Evolutionary conservation across 2,113 vertebrate genomes (phyloP), one percentile per base, ranked within the genome.

Genomic region (Thymallus thymallus): DNA sequence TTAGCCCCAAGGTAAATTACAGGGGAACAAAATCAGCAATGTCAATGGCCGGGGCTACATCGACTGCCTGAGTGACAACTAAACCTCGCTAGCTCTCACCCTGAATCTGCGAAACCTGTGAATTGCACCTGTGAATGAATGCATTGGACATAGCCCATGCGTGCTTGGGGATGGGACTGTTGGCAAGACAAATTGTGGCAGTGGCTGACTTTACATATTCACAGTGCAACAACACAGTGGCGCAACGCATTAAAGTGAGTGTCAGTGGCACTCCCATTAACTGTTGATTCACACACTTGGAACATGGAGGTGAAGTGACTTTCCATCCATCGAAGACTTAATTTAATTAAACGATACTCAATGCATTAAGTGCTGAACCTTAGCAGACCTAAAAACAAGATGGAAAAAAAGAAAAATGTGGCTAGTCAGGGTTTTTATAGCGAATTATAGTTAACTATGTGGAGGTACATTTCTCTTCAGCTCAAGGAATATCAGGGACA

Each of bases 291-390:
- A 85, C 84, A 76, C 69, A 74, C 86, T 85, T 62, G 51, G 29
- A 85, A 84, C 76, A 72, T 71, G 66, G 58, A 68, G 81, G 81
- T 86, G 87, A 84, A 85, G 82, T 61, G 78, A 85, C 79, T 76
- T 85, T 76, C 65, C 72, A 78, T 71, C 73, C 0, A 48, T 16
- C 2, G 63, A 78, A 71, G 74, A 73, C 77, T 84, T 41, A 45
- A 58, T 82, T 76, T 75, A 82, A 85, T 86, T 84, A 88, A 88
- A 88, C 78, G 69, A 76, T 68, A 69, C 85, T 85, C 73, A 68
- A 82, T 85, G 87, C 68, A 86, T 88, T 80, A 87, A 78, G 80
- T 77, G 77, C 64, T 77, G 12, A 60, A 77, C 72, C 23, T 18
- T 69, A 72, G 68, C 45, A 55, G 76, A 73, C 22, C 26, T 69